These are phyloP conservation scores for Macropodus opercularis DNA, from an alignment of 2,797 vertebrate species.

Conservation along the genomic window DNA sequence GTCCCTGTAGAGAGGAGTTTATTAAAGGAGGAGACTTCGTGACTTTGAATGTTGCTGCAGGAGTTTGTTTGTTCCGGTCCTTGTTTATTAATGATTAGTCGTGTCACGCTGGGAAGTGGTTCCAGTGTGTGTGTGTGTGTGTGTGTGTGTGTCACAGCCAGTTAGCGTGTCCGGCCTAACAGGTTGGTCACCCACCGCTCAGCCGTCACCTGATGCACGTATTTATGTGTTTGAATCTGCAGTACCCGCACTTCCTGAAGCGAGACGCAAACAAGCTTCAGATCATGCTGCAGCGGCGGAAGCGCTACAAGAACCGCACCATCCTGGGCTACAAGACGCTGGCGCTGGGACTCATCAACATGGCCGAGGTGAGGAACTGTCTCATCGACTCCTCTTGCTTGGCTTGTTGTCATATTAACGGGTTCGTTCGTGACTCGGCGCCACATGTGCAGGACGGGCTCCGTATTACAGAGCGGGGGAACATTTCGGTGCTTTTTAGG, in stretches of 20 bases:
- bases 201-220: not conserved
- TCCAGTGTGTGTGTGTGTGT: no score
- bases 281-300: slow-evolving; percentile 90
- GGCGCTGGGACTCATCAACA: slow-evolving; percentile 90
- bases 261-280: slow-evolving; percentile 92
- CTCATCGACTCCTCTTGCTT: not conserved
- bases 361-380: slow-evolving; percentile 85
- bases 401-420: no score
- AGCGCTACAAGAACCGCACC: slow-evolving; percentile 90
- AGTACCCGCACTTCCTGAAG: slow-evolving; percentile 93
- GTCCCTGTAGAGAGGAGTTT: slow-evolving; percentile 19
- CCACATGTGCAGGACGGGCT: not conserved
- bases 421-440: no score
- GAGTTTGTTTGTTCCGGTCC: slow-evolving; percentile 37
- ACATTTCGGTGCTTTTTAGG: not conserved
- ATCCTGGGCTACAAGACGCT: slow-evolving; percentile 92
- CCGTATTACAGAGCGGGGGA: not conserved
- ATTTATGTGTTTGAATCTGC: slow-evolving; percentile 1
- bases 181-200: not conserved
- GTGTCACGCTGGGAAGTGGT: slow-evolving; percentile 39
- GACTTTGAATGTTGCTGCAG: slow-evolving; percentile 36
- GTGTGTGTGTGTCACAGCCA: slow-evolving; percentile 1
- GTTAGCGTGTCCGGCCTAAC: not conserved
- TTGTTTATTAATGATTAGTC: slow-evolving; percentile 43
- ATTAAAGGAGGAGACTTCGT: slow-evolving; percentile 39